These are phyloP conservation scores for Ormia ochracea DNA, from an alignment of 2,888 invertebrate genomes.

Conservation along the genomic window DNA sequence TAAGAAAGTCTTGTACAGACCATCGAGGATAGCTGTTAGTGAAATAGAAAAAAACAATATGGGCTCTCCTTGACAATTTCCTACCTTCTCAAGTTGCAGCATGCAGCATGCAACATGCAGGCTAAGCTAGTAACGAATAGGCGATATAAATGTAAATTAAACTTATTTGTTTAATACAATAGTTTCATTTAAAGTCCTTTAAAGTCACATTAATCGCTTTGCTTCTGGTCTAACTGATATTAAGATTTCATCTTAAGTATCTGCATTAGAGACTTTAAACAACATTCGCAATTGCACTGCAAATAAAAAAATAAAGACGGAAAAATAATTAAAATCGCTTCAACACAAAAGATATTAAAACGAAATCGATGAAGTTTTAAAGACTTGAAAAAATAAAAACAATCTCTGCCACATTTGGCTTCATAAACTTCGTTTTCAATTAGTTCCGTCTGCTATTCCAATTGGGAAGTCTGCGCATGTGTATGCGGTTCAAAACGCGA, in stretches of 20 bases:
- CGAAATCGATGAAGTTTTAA: background rate
- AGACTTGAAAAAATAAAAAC: conserved; percentile 36
- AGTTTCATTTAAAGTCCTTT: too few relatives aligned
- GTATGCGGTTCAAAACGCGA: background rate
- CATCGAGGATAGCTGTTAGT: too few relatives aligned
- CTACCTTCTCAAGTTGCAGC: too few relatives aligned
- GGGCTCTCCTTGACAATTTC: too few relatives aligned
- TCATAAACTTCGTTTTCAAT: conserved; percentile 36
- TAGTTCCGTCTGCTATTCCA: background rate
- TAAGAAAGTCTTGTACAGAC: too few relatives aligned
- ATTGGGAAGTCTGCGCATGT: background rate
- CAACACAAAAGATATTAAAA: background rate
- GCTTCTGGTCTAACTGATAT: too few relatives aligned
- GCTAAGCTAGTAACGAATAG: too few relatives aligned
- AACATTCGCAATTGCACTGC: conserved; percentile 35
- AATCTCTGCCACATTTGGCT: conserved; percentile 23
- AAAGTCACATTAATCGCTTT: too few relatives aligned
- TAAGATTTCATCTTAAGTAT: background rate
- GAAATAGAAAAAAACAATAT: too few relatives aligned
- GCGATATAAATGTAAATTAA: too few relatives aligned
- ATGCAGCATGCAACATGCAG: too few relatives aligned
- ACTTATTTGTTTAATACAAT: too few relatives aligned
- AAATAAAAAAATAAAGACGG: background rate
- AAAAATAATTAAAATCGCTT: conserved; percentile 57
- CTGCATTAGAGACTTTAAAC: background rate